Evolutionary conservation across 1,140 invertebrate genomes (phyloP), one percentile per base, ranked within the genome.

Genomic region (Bradysia coprophila): DNA sequence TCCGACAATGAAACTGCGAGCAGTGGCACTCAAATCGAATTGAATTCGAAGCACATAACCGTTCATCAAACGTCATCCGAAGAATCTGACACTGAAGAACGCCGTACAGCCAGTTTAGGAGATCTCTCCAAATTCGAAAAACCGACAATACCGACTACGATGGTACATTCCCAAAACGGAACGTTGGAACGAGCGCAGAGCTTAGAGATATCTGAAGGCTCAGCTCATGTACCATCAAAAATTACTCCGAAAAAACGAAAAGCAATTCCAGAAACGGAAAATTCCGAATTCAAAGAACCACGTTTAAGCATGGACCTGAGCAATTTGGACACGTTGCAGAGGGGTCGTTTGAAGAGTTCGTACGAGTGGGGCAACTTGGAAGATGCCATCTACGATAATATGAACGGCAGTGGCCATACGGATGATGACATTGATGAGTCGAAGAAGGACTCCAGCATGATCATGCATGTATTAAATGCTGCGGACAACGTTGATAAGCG

Each of bases 121-220:
- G 84, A 87, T 57, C 58, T 87, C 22, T 82, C 81, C 1, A 76
- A 75, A 54, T 73, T 84, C 45, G 76, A 81, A 47, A 63, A 69
- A 3, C 64, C 66, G 2, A 47, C 61, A 2, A 39, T 15, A 11
- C 57, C 42, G 31, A 63, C 58, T 43, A 49, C 48, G 21, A 59
- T 56, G 19, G 53, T 60, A 22, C 63, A 58, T 18, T 10, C 34
- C 10, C 54, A 48, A 36, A 56, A 53, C n/a, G 64, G 68, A 23
- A 78, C 73, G 19, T 57, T 87, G 18, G 82, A 87, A 61, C 67
- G 84, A 45, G 81, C 84, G 0, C 79, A 86, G 51, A 87, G 82
- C 48, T 57, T 87, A 10, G 84, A 87, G 45, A 76, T 87, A 53
- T 76, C 76, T 13, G 77, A 80, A 32, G 68, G 73, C 52, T 32